A percentile compares a stretch with the other conserved stretches of the same genome.
phyloP scores from a whole-genome alignment of 2,888 invertebrate species.

The Lasioglossum villosulum region DNA sequence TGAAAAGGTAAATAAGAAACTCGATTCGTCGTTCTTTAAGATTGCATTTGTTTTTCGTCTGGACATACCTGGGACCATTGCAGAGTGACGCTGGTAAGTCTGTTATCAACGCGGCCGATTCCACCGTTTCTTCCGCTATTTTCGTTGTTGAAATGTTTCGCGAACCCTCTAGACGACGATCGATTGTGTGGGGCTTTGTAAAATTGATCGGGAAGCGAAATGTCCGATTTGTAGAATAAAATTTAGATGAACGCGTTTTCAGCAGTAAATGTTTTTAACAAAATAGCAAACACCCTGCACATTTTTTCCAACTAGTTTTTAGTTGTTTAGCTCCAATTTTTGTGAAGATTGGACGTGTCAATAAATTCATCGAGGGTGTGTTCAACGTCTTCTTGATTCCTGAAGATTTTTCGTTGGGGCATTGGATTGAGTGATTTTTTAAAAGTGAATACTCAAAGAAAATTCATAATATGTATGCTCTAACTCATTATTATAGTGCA shows the following conservation, averaged over 20 bases:
- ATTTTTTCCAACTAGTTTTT: too few species aligned
- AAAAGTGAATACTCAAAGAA: not conserved
- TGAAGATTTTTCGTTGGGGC: too few species aligned
- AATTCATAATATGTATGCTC: not conserved
- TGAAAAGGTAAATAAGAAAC: conserved; percentile 29
- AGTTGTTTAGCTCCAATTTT: not conserved
- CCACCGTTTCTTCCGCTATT: not conserved
- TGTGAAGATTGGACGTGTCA: not conserved
- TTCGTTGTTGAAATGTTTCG: not conserved
- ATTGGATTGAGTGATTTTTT: too few species aligned
- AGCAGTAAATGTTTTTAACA: too few species aligned
- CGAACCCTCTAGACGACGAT: not conserved
- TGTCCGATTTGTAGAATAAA: not conserved
- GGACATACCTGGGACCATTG: not conserved
- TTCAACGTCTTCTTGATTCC: too few species aligned
- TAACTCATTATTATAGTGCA: too few species aligned
- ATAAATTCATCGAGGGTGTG: too few species aligned
- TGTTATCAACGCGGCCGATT: not conserved
- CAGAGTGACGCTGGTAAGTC: not conserved
- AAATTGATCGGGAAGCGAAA: not conserved
- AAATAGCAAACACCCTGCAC: too few species aligned
- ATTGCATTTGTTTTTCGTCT: conserved; percentile 9
- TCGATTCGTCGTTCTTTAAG: conserved; percentile 2
- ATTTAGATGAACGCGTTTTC: not conserved
- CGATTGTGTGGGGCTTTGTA: not conserved